phyloP scores from a whole-genome alignment of 1,140 invertebrate species.

The Hermetia illucens region DNA sequence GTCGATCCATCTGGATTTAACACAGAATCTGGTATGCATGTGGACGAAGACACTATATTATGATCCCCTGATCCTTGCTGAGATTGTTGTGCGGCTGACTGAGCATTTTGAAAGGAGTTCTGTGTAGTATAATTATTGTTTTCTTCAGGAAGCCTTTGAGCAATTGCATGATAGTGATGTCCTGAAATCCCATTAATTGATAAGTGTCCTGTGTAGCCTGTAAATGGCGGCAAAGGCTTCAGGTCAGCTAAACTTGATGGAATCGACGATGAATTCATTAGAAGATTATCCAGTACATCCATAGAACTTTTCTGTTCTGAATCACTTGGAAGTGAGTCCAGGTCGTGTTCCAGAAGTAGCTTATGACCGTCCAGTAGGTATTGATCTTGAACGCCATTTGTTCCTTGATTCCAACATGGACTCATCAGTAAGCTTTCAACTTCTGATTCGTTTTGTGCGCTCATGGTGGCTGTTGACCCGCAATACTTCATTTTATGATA shows the following conservation, averaged over 20 bases:
- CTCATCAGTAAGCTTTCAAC: slow-evolving; percentile 31
- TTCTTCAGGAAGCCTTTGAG: slow-evolving; percentile 47
- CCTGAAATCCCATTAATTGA: slow-evolving; percentile 73
- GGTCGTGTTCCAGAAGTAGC: slow-evolving; percentile 26
- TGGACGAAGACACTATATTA: slow-evolving; percentile 50
- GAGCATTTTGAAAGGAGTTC: slow-evolving; percentile 36
- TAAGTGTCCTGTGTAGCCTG: slow-evolving; percentile 65
- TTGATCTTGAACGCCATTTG: slow-evolving; percentile 28
- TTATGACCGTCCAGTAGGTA: slow-evolving; percentile 31
- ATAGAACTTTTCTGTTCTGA: slow-evolving; percentile 37
- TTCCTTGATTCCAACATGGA: slow-evolving; percentile 29
- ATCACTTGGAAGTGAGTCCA: slow-evolving; percentile 28
- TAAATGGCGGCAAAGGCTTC: slow-evolving; percentile 75
- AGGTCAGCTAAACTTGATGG: slow-evolving; percentile 57
- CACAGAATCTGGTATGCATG: slow-evolving; percentile 41
- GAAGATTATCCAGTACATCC: slow-evolving; percentile 47
- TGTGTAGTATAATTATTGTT: slow-evolving; percentile 51
- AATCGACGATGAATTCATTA: slow-evolving; percentile 40
- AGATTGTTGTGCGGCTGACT: neutral
- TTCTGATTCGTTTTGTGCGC: slow-evolving; percentile 32
- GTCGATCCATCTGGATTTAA: slow-evolving; percentile 26
- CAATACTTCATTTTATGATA: slow-evolving; percentile 36
- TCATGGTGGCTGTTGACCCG: slow-evolving; percentile 28
- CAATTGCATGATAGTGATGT: slow-evolving; percentile 74
- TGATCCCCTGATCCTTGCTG: slow-evolving; percentile 35